Evolutionary conservation across 2,888 invertebrate genomes (phyloP).

Genomic region (Euzetes globulus): DNA sequence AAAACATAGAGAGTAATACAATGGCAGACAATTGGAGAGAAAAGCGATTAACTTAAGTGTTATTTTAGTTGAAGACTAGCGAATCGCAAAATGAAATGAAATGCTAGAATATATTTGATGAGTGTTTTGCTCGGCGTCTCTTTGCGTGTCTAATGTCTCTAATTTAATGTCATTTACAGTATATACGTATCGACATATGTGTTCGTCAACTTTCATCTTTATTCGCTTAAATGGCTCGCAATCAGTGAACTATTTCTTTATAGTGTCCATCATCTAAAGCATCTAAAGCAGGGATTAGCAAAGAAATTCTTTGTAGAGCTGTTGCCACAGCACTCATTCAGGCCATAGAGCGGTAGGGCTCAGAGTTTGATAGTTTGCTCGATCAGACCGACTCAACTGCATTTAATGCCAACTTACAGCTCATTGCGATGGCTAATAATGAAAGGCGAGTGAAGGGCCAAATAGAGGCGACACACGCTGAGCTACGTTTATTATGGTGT

Average conservation of each 20-base stretch:
- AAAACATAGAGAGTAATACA: background rate
- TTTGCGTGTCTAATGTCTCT: background rate
- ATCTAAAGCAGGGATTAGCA: background rate
- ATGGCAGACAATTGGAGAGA: background rate
- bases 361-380: conserved; percentile 7
- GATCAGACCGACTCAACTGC: background rate
- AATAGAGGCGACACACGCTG: background rate
- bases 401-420: background rate
- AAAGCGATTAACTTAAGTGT: background rate
- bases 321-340: background rate
- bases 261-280: conserved; percentile 2
- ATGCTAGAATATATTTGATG: conserved; percentile 13
- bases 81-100: background rate
- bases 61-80: background rate
- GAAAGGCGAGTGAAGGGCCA: background rate
- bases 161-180: conserved; percentile 23
- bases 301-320: background rate
- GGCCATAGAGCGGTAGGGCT: background rate
- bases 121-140: conserved; percentile 9
- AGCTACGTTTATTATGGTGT: conserved; percentile 5
- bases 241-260: background rate
- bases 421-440: background rate
- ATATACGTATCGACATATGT: background rate
- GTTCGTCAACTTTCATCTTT: conserved; percentile 7
- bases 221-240: conserved; percentile 20